These are phyloP conservation scores for Patella caerulea DNA, from an alignment of 2,888 invertebrate genomes.

Conservation along the genomic window DNA sequence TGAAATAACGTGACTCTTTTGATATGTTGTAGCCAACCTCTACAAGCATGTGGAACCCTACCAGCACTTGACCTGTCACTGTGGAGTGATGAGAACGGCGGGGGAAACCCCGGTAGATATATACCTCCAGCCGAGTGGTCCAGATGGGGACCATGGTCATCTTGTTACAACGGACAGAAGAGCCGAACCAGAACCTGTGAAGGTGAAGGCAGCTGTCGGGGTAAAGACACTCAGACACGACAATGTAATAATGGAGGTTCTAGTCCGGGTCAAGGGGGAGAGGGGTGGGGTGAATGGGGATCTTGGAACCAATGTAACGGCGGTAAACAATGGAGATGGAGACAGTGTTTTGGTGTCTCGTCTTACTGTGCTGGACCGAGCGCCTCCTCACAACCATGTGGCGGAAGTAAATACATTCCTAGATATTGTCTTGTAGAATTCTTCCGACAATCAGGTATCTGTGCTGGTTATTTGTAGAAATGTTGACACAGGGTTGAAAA, in stretches of 20 bases:
- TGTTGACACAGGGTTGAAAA: neutral
- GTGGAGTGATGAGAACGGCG: neutral
- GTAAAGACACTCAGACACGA: neutral
- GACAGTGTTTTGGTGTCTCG: neutral
- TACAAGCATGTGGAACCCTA: neutral
- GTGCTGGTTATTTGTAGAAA: neutral
- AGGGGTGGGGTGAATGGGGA: neutral
- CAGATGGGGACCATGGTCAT: neutral
- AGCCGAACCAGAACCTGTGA: neutral
- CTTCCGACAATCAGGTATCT: neutral
- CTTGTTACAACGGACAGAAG: neutral
- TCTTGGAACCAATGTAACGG: neutral
- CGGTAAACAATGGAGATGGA: neutral
- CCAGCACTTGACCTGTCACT: neutral
- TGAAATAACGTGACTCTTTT: no score
- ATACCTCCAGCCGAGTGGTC: neutral
- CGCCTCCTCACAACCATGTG: neutral
- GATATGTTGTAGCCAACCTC: neutral
- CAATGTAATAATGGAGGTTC: neutral
- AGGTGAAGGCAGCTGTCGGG: neutral
- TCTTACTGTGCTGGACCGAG: neutral
- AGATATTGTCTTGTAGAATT: neutral
- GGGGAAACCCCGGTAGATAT: neutral
- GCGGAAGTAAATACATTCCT: neutral
- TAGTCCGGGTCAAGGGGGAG: neutral